Base-by-base conservation (phyloP, 2,113 vertebrate species). In the Mandrillus leucophaeus region DNA sequence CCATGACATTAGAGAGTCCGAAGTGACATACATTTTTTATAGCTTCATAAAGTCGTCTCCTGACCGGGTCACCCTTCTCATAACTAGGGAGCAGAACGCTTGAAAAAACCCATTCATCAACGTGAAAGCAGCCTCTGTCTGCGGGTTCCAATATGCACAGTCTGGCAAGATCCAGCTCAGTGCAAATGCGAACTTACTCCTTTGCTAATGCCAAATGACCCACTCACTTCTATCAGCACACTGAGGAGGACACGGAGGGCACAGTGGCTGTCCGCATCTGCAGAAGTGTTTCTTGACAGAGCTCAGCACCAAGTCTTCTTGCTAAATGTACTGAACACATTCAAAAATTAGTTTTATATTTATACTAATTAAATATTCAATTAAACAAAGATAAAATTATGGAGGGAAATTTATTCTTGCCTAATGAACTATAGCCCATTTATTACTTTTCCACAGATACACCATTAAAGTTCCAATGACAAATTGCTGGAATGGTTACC, bases 11-110 rank as follows among this genome's bases (percentile, higher is more conserved):
- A 99, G 99, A 99, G 99, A 99, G 99, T 99, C 99, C 99, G 99
- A 99, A 99, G 99, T 99, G 99, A 99, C 99, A 99, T 99, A 99
- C 99, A 99, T 99, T 99, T 99, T 99, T 99, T 99, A 99, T 99
- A 99, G 99, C 99, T 99, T 99, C 99, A 99, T 99, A 99, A 99
- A 99, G 99, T 99, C 99, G 99, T 99, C 99, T 99, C 99, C 99
- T 99, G 99, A 99, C 99, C 99, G 99, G 99, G 99, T 99, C 99
- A 99, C 99, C 99, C 99, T 99, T 99, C 99, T 99, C 99, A 99
- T 99, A 99, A 99, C 99, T 99, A 99, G 99, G 99, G 99, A 99
- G 99, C 99, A 99, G 99, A 99, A 99, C 99, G 99, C 99, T 99
- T 99, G 99, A 99, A 99, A 99, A 99, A 99, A 99, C 99, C 99